Conservation (phyloP, 1,140 invertebrate genomes). For the Brachionus angularis region DNA sequence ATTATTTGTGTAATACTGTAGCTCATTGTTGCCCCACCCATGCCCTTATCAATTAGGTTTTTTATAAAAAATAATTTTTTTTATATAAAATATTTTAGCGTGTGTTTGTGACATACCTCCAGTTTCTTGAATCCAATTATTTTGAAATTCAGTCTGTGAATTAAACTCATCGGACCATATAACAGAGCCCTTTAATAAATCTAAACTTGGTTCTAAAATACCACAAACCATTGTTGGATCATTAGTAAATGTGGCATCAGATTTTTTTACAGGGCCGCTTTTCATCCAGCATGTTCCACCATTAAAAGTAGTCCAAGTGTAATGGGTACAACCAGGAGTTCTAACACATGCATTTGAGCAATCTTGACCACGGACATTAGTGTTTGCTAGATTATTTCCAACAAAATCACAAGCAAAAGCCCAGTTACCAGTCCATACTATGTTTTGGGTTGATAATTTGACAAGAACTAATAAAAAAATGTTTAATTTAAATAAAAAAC, state of each 20-base stretch:
- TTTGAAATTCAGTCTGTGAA: not conserved
- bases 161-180: slow-evolving; percentile 46
- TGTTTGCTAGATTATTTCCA: not conserved
- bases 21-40: slow-evolving; percentile 44
- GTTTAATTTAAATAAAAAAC: too few relatives aligned
- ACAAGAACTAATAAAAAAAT: slow-evolving; percentile 1
- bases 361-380: not conserved
- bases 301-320: slow-evolving; percentile 35
- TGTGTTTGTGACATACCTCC: too few relatives aligned
- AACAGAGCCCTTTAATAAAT: slow-evolving; percentile 34
- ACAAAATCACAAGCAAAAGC: slow-evolving; percentile 17
- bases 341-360: not conserved
- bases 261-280: slow-evolving; percentile 24
- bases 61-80: too few relatives aligned
- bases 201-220: not conserved
- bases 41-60: too few relatives aligned
- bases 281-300: slow-evolving; percentile 45
- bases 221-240: slow-evolving; percentile 44
- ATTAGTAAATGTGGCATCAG: slow-evolving; percentile 33
- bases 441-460: not conserved
- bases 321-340: slow-evolving; percentile 44
- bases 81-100: too few relatives aligned
- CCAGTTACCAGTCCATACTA: slow-evolving; percentile 14
- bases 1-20: slow-evolving; percentile 38
- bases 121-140: slow-evolving; percentile 44